A percentile compares a stretch with the other conserved stretches of the same genome.
Conservation (phyloP, 2,113 vertebrate genomes). For the Laticauda colubrina region DNA sequence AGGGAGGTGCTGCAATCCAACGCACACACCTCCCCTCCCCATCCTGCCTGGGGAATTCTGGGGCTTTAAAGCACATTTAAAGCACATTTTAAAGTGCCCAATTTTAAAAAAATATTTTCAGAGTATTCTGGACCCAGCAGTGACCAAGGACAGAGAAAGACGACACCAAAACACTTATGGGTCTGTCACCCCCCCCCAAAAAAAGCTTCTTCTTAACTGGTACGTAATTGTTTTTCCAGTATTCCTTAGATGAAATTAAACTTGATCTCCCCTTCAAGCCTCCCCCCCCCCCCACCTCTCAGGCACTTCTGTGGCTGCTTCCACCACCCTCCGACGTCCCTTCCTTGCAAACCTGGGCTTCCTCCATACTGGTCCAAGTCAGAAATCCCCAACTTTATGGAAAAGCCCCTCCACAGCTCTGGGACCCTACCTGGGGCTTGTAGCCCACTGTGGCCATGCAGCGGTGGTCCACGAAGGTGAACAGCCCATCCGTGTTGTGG, state of each 20-base stretch:
- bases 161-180: too few species aligned
- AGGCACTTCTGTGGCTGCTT: not conserved
- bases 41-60: not conserved
- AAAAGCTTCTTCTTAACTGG: too few species aligned
- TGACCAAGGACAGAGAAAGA: too few species aligned
- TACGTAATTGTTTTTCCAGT: not conserved
- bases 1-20: too few species aligned
- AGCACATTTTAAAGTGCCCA: not conserved
- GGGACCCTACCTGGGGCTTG: slow-evolving; percentile 85
- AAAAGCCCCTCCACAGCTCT: too few species aligned
- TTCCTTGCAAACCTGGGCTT: not conserved
- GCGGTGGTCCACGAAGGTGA: slow-evolving; percentile 95
- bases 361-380: not conserved
- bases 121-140: too few species aligned
- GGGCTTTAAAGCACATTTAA: not conserved
- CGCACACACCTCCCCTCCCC: too few species aligned
- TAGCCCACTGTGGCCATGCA: slow-evolving; percentile 88
- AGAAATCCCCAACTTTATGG: not conserved
- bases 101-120: too few species aligned
- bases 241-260: not conserved
- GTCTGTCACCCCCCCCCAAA: too few species aligned
- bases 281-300: not conserved
- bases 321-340: not conserved
- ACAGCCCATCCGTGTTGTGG: slow-evolving; percentile 87
- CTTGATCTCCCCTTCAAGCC: not conserved